Conservation (phyloP, 2,888 invertebrate species). For the Lumbricus terrestris region DNA sequence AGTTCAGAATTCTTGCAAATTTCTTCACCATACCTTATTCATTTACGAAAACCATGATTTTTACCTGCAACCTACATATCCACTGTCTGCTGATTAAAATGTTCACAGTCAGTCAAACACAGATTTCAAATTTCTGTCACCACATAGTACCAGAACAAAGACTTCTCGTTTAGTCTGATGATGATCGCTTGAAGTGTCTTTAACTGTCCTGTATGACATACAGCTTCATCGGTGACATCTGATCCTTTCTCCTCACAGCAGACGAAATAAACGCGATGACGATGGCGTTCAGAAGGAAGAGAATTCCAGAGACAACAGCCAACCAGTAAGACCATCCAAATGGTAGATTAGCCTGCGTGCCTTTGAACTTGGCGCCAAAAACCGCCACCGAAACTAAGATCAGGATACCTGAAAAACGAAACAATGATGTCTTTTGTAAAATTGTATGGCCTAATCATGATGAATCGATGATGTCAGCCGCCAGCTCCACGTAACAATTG, state of each 20-base stretch:
- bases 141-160: background rate
- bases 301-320: conserved; percentile 26
- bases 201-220: conserved; percentile 17
- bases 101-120: background rate
- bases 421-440: background rate
- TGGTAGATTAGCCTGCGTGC: conserved; percentile 14
- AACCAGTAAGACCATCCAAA: conserved; percentile 33
- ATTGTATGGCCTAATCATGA: too few relatives aligned
- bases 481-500: background rate
- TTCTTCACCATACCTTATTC: background rate
- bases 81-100: background rate
- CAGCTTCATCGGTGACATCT: conserved; percentile 32
- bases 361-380: conserved; percentile 30
- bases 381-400: conserved; percentile 25
- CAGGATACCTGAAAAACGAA: conserved; percentile 23
- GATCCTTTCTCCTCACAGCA: conserved; percentile 20
- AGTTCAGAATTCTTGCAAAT: background rate
- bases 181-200: background rate
- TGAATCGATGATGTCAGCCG: background rate
- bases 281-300: conserved; percentile 30
- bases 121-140: too few relatives aligned
- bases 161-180: background rate
- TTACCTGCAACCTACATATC: background rate
- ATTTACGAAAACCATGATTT: background rate
- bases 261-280: conserved; percentile 24